A percentile compares a stretch with the other conserved stretches of the same genome.
Evolutionary conservation across 1,140 invertebrate genomes (phyloP).

Genomic region (Conus ventricosus): DNA sequence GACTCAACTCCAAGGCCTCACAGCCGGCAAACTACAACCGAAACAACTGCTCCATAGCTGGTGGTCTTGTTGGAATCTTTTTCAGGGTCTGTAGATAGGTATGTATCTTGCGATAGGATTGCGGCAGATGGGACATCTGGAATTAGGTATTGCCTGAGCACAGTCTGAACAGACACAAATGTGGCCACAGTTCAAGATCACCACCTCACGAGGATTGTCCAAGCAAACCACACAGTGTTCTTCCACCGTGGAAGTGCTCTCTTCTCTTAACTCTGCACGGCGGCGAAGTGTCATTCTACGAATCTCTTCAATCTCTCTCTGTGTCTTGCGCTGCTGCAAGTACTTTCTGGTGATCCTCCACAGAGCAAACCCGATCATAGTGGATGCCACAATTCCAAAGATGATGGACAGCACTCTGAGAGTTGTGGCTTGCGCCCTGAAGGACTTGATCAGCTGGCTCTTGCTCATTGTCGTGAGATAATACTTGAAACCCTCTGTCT

Average conservation of each 20-base stretch:
- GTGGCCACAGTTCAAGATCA: conserved; percentile 74
- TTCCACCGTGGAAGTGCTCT: background rate
- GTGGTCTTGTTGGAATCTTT: background rate
- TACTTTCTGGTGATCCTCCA: conserved; percentile 52
- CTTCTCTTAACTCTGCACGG: background rate
- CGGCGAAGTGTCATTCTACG: conserved; percentile 10
- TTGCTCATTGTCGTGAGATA: conserved; percentile 69
- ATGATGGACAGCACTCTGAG: conserved; percentile 63
- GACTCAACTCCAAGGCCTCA: no score
- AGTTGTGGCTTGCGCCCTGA: conserved; percentile 54
- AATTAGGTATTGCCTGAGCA: conserved; percentile 60
- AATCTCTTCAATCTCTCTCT: conserved; percentile 48
- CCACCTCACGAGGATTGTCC: conserved; percentile 69
- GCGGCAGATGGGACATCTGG: conserved; percentile 74
- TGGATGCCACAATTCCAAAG: conserved; percentile 55
- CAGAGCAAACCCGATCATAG: conserved; percentile 55
- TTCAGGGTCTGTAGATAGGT: conserved; percentile 65
- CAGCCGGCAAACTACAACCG: no score
- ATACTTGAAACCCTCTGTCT: conserved; percentile 52
- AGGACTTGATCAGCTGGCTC: conserved; percentile 62
- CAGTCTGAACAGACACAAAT: conserved; percentile 74
- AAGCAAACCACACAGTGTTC: conserved; percentile 74
- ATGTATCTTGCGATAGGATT: conserved; percentile 59
- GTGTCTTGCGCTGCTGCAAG: conserved; percentile 39
- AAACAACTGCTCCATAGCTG: no score